A percentile compares a stretch with the other conserved stretches of the same genome.
These are phyloP conservation scores for Drosophila neotestacea DNA, from an alignment of 2,888 invertebrate genomes.

Conservation along the genomic window DNA sequence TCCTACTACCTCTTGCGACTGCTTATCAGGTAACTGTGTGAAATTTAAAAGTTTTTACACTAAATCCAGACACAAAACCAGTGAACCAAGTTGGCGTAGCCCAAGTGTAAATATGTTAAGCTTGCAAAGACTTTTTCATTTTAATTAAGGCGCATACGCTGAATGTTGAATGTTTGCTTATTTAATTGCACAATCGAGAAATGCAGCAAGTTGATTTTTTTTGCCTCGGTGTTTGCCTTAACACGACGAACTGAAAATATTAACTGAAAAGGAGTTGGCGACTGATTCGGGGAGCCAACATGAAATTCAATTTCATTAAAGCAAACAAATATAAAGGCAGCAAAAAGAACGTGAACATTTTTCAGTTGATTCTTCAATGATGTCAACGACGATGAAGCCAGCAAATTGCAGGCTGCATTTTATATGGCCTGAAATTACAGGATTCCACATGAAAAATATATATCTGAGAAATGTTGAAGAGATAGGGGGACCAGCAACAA, in stretches of 20 bases:
- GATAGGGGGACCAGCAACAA: slow-evolving; percentile 8
- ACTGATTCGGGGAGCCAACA: slow-evolving; percentile 36
- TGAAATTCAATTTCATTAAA: slow-evolving; percentile 77
- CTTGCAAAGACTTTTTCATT: slow-evolving; percentile 59
- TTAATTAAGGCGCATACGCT: slow-evolving; percentile 69
- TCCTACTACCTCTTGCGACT: slow-evolving; percentile 13
- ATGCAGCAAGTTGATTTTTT: slow-evolving; percentile 61
- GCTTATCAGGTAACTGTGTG: slow-evolving; percentile 50
- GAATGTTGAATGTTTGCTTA: slow-evolving; percentile 72
- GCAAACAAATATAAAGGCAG: slow-evolving; percentile 65
- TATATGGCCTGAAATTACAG: slow-evolving; percentile 75
- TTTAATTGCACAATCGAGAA: slow-evolving; percentile 79
- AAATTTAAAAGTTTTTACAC: slow-evolving; percentile 39
- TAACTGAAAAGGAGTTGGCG: slow-evolving; percentile 40
- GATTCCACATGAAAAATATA: slow-evolving; percentile 32
- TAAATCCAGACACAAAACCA: slow-evolving; percentile 33
- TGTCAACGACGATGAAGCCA: slow-evolving; percentile 51
- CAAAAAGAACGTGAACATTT: slow-evolving; percentile 46
- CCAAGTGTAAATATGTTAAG: slow-evolving; percentile 53
- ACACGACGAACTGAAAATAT: slow-evolving; percentile 72
- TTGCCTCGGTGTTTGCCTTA: slow-evolving; percentile 63
- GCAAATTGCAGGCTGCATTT: slow-evolving; percentile 77
- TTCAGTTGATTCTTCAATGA: slow-evolving; percentile 59
- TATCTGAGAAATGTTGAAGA: slow-evolving; percentile 21
- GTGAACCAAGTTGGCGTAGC: slow-evolving; percentile 10